phyloP scores from a whole-genome alignment of 2,797 vertebrate species.

The Falco cherrug region DNA sequence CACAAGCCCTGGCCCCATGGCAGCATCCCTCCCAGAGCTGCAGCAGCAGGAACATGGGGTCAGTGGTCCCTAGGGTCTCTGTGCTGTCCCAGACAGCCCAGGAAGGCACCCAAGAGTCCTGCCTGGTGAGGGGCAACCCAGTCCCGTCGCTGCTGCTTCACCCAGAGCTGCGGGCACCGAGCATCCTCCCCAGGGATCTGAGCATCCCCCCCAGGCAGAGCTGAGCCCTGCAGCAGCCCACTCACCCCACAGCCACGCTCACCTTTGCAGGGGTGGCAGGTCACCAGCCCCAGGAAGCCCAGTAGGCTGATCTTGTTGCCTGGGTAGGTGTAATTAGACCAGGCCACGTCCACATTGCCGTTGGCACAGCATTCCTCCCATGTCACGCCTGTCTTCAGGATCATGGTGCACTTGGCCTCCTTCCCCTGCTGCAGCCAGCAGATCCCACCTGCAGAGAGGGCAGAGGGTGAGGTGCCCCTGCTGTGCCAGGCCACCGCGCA shows the following conservation, averaged over 20 bases:
- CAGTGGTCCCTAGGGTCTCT: background rate
- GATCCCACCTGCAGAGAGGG: constrained; percentile 84
- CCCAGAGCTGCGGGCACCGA: accelerated
- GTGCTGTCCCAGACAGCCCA: background rate
- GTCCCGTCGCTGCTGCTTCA: background rate
- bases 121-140: background rate
- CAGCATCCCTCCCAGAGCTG: background rate
- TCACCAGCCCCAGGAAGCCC: constrained; percentile 91
- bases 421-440: constrained; percentile 94
- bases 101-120: background rate
- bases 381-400: constrained; percentile 89
- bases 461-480: background rate
- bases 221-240: background rate
- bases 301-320: constrained; percentile 95
- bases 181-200: background rate
- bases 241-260: background rate
- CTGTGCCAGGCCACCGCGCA: accelerated
- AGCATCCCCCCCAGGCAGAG: background rate
- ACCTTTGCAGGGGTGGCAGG: constrained; percentile 97
- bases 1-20: background rate
- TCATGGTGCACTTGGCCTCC: constrained; percentile 91
- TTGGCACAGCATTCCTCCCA: constrained; percentile 92
- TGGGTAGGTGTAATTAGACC: constrained; percentile 92
- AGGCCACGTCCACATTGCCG: constrained; percentile 88
- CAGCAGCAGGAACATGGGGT: background rate